Conservation (phyloP, 2,797 vertebrate species). For the Sparidentex hasta region DNA sequence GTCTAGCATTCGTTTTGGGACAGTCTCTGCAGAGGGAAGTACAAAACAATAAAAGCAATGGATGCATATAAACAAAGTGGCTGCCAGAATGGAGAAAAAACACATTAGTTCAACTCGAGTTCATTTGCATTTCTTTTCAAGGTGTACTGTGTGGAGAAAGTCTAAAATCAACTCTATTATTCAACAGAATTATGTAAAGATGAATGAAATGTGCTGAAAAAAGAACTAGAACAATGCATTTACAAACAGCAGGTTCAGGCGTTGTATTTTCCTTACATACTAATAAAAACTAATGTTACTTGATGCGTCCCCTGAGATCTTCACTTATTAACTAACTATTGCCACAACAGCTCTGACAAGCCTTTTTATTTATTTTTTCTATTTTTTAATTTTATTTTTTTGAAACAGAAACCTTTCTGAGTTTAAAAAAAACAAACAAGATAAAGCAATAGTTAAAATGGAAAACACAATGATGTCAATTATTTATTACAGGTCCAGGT, state of each 20-base stretch:
- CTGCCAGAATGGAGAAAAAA: neutral
- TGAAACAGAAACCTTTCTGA: no score
- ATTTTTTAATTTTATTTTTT: no score
- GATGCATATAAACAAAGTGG: neutral
- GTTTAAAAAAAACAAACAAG: no score
- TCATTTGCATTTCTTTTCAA: neutral
- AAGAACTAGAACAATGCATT: neutral
- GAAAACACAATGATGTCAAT: no score
- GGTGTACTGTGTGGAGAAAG: neutral
- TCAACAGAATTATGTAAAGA: neutral
- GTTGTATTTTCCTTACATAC: neutral
- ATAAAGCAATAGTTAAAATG: no score
- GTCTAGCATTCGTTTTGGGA: neutral
- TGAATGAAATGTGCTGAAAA: neutral
- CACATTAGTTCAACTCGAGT: neutral
- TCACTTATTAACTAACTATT: neutral
- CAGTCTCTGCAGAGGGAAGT: neutral
- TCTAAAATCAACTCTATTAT: neutral
- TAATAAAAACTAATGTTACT: neutral
- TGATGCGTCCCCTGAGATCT: neutral
- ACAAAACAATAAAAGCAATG: constrained; percentile 14
- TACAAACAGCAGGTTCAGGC: neutral
- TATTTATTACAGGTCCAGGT: no score
- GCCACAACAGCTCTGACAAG: no score
- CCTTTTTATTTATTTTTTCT: no score